These are phyloP conservation scores for Planiliza haematocheilus DNA, from an alignment of 2,113 vertebrate genomes.

Conservation along the genomic window DNA sequence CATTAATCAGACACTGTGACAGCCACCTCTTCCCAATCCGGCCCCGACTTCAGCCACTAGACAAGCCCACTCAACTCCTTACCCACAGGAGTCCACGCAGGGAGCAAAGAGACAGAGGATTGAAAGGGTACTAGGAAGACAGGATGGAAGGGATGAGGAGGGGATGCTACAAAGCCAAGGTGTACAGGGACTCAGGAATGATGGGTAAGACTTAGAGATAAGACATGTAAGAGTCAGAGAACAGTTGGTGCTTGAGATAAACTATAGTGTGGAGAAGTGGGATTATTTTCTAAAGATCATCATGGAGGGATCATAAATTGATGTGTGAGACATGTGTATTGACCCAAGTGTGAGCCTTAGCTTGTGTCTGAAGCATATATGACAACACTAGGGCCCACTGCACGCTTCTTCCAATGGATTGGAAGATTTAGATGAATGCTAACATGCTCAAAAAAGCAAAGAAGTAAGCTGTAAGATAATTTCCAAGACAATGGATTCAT, in stretches of 20 bases:
- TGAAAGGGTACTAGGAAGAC: conserved; percentile 68
- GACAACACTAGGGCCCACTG: neutral
- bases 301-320: conserved; percentile 4
- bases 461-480: too few relatives aligned
- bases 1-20: conserved; percentile 99
- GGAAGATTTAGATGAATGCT: too few relatives aligned
- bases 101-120: conserved; percentile 68
- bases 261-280: conserved; percentile 1
- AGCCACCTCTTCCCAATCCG: conserved; percentile 89
- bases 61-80: conserved; percentile 82
- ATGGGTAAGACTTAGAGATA: conserved; percentile 39
- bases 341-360: neutral
- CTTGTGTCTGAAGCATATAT: neutral
- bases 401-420: too few relatives aligned
- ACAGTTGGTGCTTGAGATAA: conserved; percentile 30
- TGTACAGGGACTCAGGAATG: conserved; percentile 48
- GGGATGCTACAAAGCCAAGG: conserved; percentile 50
- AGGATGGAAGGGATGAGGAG: conserved; percentile 71
- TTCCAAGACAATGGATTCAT: too few relatives aligned
- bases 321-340: neutral
- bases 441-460: too few relatives aligned
- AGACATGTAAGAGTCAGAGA: conserved; percentile 44
- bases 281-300: conserved; percentile 29
- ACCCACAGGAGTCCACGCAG: conserved; percentile 75
- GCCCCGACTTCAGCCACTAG: conserved; percentile 74